Base-by-base conservation (phyloP, 1,140 invertebrate genomes). In the Sinonovacula constricta region DNA sequence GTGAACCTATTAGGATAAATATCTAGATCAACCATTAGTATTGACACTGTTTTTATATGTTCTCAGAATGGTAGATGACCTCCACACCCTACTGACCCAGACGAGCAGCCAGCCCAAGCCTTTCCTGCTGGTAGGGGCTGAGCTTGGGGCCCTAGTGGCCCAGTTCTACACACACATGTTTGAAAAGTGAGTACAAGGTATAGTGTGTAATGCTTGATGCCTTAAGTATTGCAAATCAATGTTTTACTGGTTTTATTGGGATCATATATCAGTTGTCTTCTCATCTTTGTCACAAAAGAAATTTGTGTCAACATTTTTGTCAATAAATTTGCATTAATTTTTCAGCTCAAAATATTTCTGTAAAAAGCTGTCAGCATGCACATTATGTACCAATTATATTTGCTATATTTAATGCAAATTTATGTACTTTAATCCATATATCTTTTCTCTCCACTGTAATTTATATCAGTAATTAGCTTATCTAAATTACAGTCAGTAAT, bases 11-110 rank as follows among this genome's bases (percentile, higher is more conserved):
- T 49, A 49, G 45, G 10, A 12, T 12, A 49, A 49, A 12, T 12
- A 49, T 12, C 10, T 10, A 12, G 54, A 57, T 10, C 54, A 57
- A n/a, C n/a, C n/a, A n/a, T n/a, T n/a, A 7, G 22, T 18, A 10
- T 7, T 57, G 24, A 57, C 24, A 57, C 10, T 57, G 28, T 7
- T 22, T 57, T 12, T 59, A 18, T 39, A 31, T 68, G 10, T 60
- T 80, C 5, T n/a, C 67, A 91, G 90, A 81, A 92, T 92, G 91
- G 88, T 83, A 51, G 90, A 90, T 79, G 91, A 92, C 69, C 77
- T 92, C 0, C 83, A 88, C 77, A 84, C 85, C 34, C 80, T 92
- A 7, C 56, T 92, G 18, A 86, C 89, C 14, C 31, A 62, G n/a
- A 86, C 83, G 65, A 91, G 89, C 78, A 88, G 90, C 36, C 88